Evolutionary conservation across 2,113 vertebrate species (phyloP).

Genomic region (Neopipo cinnamomea): DNA sequence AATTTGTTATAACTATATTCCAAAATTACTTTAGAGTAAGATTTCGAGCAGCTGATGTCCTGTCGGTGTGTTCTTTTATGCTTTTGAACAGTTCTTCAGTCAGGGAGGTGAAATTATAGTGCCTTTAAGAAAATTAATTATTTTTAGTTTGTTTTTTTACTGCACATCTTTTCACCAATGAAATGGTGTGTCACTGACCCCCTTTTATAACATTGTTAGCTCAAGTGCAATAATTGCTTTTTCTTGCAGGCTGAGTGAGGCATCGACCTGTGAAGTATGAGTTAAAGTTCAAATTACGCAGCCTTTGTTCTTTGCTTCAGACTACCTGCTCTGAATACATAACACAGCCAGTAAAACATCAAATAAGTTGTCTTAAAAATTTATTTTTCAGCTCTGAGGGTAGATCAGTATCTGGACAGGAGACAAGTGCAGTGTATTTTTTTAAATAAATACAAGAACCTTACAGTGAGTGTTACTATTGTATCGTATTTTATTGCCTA

Average conservation of each 20-base stretch:
- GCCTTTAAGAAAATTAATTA: slow-evolving; percentile 75
- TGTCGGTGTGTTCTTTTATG: background rate
- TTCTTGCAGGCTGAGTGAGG: slow-evolving; percentile 59
- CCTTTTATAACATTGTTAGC: slow-evolving; percentile 56
- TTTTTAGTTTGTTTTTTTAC: background rate
- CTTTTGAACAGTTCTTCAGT: slow-evolving; percentile 65
- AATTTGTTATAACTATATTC: background rate
- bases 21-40: background rate
- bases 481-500: background rate
- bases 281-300: slow-evolving; percentile 71
- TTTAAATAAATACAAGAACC: background rate
- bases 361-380: background rate
- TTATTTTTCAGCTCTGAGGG: background rate
- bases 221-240: slow-evolving; percentile 72
- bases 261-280: slow-evolving; percentile 66
- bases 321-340: slow-evolving; percentile 69
- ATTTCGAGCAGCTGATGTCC: slow-evolving; percentile 35
- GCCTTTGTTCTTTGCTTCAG: slow-evolving; percentile 63
- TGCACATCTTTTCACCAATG: slow-evolving; percentile 36
- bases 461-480: background rate
- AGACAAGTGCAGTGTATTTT: background rate
- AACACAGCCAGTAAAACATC: slow-evolving; percentile 6
- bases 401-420: background rate
- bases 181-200: slow-evolving; percentile 37
- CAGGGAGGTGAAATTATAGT: slow-evolving; percentile 60